Evolutionary conservation across 2,888 invertebrate genomes (phyloP), one percentile per base, ranked within the genome.

Genomic region (Acanthopleura granulata): DNA sequence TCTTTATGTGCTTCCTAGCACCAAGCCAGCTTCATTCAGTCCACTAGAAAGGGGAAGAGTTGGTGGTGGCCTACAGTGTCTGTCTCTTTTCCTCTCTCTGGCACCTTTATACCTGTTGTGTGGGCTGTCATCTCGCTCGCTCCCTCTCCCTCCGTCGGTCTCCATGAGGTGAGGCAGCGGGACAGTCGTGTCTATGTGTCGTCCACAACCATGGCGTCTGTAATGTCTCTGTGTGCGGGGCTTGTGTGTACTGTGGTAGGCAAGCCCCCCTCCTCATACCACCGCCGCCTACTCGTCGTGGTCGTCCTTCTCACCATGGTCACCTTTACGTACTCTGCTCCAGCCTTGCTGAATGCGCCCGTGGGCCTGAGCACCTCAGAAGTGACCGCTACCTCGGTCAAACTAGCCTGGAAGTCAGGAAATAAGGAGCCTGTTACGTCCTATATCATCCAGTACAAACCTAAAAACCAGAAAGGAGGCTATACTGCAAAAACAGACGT

Each of bases 371-470:
- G 94, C 85, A 95, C 97, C 49, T 96, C 97, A 0, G 98, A 98
- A 90, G 95, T 98, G 83, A 97, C 97, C 4, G 96, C 98, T 12
- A 96, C 96, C 27, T 96, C 97, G 1, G 97, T 99, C 30, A 94
- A 96, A 74, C 92, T 99, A 76, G 94, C 95, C 18, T 99, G 99
- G 99, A 89, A 89, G 71, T 94, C 95, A 0, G 82, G 84, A 12
- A 87, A 86, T 27, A 85, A 86, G 49, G 97, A 97, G 86, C 89
- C 88, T 50, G 93, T 97, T n/a, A 95, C 95, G 87, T 97, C 97
- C 91, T 99, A 97, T 92, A 96, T 97, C 83, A 96, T 99, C 86
- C 97, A 97, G 91, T 98, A 97, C 93, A 97, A 97, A 91, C 97
- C 97, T 70, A 97, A 97, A 92, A 95, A 95, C 91, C 96, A 79